Percentiles rank a stretch among this genome's conserved stretches.
phyloP scores from a whole-genome alignment of 53 echinoderm and acorn worm genomes.

The Holothuria leucospilota region DNA sequence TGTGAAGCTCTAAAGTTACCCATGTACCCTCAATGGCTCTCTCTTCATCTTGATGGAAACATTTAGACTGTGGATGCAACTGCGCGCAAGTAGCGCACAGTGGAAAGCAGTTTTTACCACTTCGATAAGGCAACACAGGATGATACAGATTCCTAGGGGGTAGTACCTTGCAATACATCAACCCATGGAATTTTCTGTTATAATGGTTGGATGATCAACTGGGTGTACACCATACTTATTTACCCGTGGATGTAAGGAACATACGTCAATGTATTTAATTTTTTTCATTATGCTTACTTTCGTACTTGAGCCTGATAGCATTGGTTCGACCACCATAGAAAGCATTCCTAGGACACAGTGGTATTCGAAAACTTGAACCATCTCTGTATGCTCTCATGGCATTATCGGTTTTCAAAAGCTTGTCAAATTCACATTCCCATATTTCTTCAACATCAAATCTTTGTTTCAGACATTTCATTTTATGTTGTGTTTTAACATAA shows the following conservation, averaged over 20 bases:
- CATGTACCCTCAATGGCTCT: slow-evolving; percentile 65
- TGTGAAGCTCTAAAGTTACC: slow-evolving; percentile 72
- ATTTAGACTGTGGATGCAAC: background rate
- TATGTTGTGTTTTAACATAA: slow-evolving; percentile 4
- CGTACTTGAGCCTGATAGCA: slow-evolving; percentile 11
- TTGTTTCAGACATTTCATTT: background rate
- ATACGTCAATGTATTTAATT: background rate
- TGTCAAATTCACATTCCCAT: too few species aligned
- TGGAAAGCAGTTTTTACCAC: too few species aligned
- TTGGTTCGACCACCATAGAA: slow-evolving; percentile 1
- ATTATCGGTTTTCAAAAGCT: too few species aligned
- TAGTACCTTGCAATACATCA: too few species aligned
- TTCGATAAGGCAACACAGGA: too few species aligned
- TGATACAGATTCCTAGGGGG: too few species aligned
- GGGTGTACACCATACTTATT: slow-evolving; percentile 28
- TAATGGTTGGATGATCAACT: slow-evolving; percentile 31
- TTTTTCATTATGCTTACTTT: background rate
- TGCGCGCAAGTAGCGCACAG: too few species aligned
- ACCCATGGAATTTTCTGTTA: slow-evolving; percentile 52
- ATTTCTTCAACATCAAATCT: background rate
- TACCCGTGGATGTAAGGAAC: too few species aligned
- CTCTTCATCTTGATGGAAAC: slow-evolving; percentile 60
- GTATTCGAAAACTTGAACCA: background rate
- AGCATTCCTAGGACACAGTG: background rate
- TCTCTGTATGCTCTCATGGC: background rate